Conservation (phyloP, 2,113 vertebrate species). For the Scortum barcoo region DNA sequence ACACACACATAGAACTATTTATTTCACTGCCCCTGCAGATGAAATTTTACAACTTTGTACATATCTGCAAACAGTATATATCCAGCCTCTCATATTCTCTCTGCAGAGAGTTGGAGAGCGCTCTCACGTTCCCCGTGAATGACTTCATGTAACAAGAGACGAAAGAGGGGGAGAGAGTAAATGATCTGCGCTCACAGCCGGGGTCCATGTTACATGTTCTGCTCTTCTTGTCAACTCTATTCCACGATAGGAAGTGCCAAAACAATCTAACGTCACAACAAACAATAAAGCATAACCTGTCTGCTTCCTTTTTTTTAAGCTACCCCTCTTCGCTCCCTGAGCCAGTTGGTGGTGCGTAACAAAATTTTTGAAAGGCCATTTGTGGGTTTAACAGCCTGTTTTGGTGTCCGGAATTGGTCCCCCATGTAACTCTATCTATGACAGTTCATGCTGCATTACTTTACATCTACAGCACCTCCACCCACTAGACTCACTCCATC, state of each 20-base stretch:
- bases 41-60: constrained; percentile 52
- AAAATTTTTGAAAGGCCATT: constrained; percentile 44
- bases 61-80: constrained; percentile 41
- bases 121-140: constrained; percentile 61
- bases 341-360: constrained; percentile 19
- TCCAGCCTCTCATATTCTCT: constrained; percentile 48
- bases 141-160: constrained; percentile 73
- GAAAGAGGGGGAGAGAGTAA: constrained; percentile 34
- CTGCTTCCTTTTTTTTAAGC: not conserved
- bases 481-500: constrained; percentile 5
- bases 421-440: constrained; percentile 68
- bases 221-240: constrained; percentile 9
- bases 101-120: constrained; percentile 7
- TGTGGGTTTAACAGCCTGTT: constrained; percentile 56
- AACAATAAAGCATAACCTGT: constrained; percentile 29
- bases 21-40: constrained; percentile 11
- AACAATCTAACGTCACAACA: constrained; percentile 58
- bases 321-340: not conserved
- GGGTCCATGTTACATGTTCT: constrained; percentile 42
- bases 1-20: constrained; percentile 11
- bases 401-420: constrained; percentile 42
- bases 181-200: constrained; percentile 27
- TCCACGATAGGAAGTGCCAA: constrained; percentile 38
- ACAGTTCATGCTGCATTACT: constrained; percentile 55
- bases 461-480: constrained; percentile 42